A percentile compares a stretch with the other conserved stretches of the same genome.
Conservation (phyloP, 2,888 invertebrate species). For the Leucoma salicis region DNA sequence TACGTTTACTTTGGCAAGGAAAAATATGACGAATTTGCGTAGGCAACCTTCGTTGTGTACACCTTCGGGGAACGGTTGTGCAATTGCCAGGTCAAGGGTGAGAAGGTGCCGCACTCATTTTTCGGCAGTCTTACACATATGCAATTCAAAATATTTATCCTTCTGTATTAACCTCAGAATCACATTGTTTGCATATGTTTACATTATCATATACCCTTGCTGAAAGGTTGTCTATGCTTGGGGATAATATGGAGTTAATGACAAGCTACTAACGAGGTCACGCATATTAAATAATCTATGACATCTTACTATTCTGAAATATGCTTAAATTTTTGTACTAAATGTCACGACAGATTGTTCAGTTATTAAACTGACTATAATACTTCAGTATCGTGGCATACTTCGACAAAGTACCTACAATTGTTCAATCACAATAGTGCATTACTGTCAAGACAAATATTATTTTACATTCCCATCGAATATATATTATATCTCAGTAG, state of each 20-base stretch:
- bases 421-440: no score
- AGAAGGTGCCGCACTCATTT: constrained; percentile 65
- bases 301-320: no score
- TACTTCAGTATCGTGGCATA: no score
- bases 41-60: constrained; percentile 54
- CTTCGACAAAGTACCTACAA: no score
- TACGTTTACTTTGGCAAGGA: constrained; percentile 57
- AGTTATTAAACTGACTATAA: no score
- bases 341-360: no score
- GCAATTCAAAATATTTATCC: constrained; percentile 38
- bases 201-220: constrained; percentile 5
- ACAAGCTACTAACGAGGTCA: not conserved
- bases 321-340: no score
- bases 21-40: constrained; percentile 55
- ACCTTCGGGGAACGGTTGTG: constrained; percentile 62
- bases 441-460: no score
- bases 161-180: constrained; percentile 38
- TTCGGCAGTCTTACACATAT: constrained; percentile 55
- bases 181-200: constrained; percentile 1
- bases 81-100: constrained; percentile 74
- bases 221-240: not conserved
- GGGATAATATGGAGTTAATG: not conserved
- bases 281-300: not conserved
- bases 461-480: no score
- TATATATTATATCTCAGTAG: no score